Conservation (phyloP, 2,888 invertebrate genomes). For the Hartigia nigra region DNA sequence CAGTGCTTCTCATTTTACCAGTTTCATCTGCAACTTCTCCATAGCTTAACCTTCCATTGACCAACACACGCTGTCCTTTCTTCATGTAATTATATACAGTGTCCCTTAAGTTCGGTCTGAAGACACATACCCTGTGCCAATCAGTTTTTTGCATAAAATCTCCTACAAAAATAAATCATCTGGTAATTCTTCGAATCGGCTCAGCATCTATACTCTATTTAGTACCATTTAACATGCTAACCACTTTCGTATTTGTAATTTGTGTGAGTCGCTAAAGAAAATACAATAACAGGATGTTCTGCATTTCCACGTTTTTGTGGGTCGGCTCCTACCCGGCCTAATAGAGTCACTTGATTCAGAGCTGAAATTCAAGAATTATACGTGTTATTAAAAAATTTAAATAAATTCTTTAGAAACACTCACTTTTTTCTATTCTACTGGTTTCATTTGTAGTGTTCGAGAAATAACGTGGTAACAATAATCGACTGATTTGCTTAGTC, state of each 20-base stretch:
- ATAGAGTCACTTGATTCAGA: conserved; percentile 84
- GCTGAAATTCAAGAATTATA: conserved; percentile 67
- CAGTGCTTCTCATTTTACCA: conserved; percentile 78
- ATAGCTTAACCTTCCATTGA: conserved; percentile 85
- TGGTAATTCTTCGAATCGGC: not conserved
- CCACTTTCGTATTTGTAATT: conserved; percentile 76
- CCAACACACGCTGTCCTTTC: conserved; percentile 87
- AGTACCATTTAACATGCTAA: conserved; percentile 34
- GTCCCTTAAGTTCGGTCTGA: conserved; percentile 85
- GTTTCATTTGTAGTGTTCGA: not conserved
- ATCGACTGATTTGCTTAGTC: not conserved
- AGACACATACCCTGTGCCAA: conserved; percentile 91
- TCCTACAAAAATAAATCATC: conserved; percentile 69
- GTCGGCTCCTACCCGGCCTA: conserved; percentile 90
- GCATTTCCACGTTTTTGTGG: conserved; percentile 86
- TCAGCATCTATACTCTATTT: not conserved
- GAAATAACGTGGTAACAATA: not conserved
- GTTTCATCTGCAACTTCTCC: conserved; percentile 85
- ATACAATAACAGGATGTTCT: conserved; percentile 87
- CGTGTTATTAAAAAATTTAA: not conserved
- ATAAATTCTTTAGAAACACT: not conserved
- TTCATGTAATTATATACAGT: conserved; percentile 81
- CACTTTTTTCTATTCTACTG: not conserved
- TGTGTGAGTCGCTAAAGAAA: conserved; percentile 90
- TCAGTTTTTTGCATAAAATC: conserved; percentile 88